A percentile compares a stretch with the other conserved stretches of the same genome.
phyloP scores from a whole-genome alignment of 2,888 invertebrate genomes.

The Temnothorax unifasciatus region DNA sequence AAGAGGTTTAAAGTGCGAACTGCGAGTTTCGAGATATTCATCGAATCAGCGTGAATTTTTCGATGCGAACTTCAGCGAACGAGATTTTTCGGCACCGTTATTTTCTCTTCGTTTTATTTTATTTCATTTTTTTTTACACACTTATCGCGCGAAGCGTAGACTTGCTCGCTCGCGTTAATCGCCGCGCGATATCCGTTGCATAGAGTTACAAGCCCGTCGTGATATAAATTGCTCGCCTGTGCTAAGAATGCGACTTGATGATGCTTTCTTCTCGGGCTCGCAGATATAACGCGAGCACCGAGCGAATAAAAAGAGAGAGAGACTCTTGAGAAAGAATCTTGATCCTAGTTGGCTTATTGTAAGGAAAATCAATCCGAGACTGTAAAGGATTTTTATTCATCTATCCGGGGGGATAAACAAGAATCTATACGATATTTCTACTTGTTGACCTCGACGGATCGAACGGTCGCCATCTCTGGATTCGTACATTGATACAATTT shows the following conservation, averaged over 20 bases:
- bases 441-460: background rate
- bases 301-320: background rate
- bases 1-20: background rate
- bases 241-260: slow-evolving; percentile 40
- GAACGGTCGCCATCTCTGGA: background rate
- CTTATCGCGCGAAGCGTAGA: slow-evolving; percentile 6
- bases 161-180: slow-evolving; percentile 32
- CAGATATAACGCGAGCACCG: background rate
- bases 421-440: slow-evolving; percentile 4
- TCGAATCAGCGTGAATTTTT: background rate
- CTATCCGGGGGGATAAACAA: background rate
- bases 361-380: background rate
- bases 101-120: background rate
- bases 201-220: slow-evolving; percentile 33
- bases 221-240: slow-evolving; percentile 46
- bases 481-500: slow-evolving; percentile 26
- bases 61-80: background rate
- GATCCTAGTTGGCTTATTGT: background rate
- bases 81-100: background rate
- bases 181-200: slow-evolving; percentile 36
- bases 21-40: background rate
- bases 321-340: background rate
- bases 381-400: background rate
- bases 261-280: slow-evolving; percentile 1
- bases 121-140: background rate